Percentiles rank a stretch among this genome's conserved stretches.
Evolutionary conservation across 2,113 vertebrate genomes (phyloP).

Genomic region (Alaudala cheleensis): DNA sequence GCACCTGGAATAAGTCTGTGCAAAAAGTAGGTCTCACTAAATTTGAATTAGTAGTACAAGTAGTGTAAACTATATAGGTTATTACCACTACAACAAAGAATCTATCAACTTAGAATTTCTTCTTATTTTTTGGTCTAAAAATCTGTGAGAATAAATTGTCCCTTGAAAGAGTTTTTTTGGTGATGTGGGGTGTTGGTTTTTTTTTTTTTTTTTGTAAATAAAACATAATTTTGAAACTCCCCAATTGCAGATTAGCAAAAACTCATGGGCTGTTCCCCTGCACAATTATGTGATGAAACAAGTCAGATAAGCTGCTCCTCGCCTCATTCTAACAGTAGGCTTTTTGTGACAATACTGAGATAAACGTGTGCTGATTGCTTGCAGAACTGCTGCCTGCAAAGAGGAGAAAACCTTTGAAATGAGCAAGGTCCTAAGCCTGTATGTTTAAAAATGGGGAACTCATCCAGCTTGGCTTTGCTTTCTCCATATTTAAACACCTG

Average conservation of each 20-base stretch:
- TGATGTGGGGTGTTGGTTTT: accelerated
- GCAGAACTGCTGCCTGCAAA: neutral
- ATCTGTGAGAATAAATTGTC: neutral
- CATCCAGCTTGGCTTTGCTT: neutral
- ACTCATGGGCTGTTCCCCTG: neutral
- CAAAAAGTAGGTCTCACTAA: neutral
- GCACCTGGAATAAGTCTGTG: neutral
- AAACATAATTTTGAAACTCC: neutral
- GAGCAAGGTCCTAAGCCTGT: neutral
- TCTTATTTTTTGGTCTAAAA: neutral
- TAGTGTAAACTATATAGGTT: neutral
- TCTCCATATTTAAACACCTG: neutral
- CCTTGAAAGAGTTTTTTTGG: neutral
- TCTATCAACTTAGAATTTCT: neutral
- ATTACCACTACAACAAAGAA: neutral
- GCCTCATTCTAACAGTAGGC: neutral
- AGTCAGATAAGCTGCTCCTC: neutral
- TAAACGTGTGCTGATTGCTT: neutral
- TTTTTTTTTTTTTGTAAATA: neutral
- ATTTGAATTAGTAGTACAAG: neutral
- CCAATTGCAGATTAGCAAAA: accelerated
- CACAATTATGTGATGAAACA: neutral
- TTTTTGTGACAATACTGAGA: neutral
- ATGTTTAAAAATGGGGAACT: neutral
- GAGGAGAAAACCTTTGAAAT: neutral